Percentiles rank a stretch among this genome's conserved stretches.
phyloP scores from a whole-genome alignment of 2,113 vertebrate species.

The Axis porcinus region DNA sequence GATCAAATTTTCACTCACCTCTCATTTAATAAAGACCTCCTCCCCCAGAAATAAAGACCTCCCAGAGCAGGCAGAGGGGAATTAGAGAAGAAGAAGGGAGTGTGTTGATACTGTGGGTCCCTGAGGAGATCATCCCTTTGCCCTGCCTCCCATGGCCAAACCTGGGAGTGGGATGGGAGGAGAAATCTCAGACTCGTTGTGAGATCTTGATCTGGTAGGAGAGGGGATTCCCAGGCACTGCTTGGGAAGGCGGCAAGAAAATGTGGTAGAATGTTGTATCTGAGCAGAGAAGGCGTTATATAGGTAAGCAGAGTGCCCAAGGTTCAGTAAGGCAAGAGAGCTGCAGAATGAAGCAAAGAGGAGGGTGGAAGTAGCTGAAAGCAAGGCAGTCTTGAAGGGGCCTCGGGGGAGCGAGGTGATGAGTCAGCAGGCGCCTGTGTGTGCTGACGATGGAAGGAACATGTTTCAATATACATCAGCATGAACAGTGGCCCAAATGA shows the following conservation, averaged over 20 bases:
- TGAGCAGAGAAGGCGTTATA: neutral
- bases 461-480: neutral
- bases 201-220: neutral
- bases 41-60: neutral
- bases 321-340: neutral
- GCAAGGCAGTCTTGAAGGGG: neutral
- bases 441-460: neutral
- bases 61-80: neutral
- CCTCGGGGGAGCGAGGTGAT: neutral
- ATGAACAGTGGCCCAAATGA: neutral
- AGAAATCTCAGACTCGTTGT: neutral
- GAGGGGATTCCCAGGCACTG: neutral
- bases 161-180: neutral
- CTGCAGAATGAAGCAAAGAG: neutral
- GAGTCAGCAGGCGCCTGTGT: neutral
- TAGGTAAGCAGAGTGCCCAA: neutral
- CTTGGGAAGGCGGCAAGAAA: neutral
- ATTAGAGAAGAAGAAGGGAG: neutral
- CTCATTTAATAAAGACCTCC: neutral
- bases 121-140: neutral
- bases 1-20: neutral
- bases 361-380: neutral
- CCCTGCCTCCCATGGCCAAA: neutral
- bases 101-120: neutral
- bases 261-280: neutral